Base-by-base conservation (phyloP, 2,888 invertebrate genomes). In the Xanthia icteritia region DNA sequence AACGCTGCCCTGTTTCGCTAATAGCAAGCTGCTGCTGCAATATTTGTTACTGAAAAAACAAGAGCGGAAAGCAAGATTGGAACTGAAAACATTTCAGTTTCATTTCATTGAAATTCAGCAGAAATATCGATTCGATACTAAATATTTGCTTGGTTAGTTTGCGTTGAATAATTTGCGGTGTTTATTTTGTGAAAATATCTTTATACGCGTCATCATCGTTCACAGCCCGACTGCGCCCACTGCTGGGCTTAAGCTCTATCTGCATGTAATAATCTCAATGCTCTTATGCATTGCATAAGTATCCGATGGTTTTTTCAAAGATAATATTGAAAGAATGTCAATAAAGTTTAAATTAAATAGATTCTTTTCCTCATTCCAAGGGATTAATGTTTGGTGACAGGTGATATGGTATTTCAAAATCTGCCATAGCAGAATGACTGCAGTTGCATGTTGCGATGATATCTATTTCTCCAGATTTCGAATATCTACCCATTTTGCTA, bases 11-110 rank as follows among this genome's bases (percentile, higher is more conserved):
- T 70, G 73, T 58, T 78, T 82, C 58, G 54, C 81, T 81, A 83
- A 80, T 76, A 82, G 67, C 56, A 31, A 60, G 61, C 45, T 81
- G 86, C 84, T 89, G 79, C 81, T 84, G 82, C 77, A 86, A 85
- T 87, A 88, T 89, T 82, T 84, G 75, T 79, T 84, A 85, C 81
- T 83, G 73, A 74, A 87, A 81, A 84, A 86, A 84, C 81, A 76
- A 73, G 61, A 82, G 36, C 54, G 61, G 23, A 42, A 75, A 72
- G 17, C 76, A 66, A 77, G 58, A 71, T 63, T 23, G 58, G 36
- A 64, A 66, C 70, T 36, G 63, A 70, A 82, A 64, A 76, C 23
- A 70, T 80, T 65, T 65, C 23, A 17, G 60, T 56, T 71, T n/a
- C 48, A 58, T 51, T 63, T 63, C 11, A 63, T 42, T 27, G 76